These are phyloP conservation scores for Hylia prasina DNA, from an alignment of 2,113 vertebrate genomes.

Conservation along the genomic window DNA sequence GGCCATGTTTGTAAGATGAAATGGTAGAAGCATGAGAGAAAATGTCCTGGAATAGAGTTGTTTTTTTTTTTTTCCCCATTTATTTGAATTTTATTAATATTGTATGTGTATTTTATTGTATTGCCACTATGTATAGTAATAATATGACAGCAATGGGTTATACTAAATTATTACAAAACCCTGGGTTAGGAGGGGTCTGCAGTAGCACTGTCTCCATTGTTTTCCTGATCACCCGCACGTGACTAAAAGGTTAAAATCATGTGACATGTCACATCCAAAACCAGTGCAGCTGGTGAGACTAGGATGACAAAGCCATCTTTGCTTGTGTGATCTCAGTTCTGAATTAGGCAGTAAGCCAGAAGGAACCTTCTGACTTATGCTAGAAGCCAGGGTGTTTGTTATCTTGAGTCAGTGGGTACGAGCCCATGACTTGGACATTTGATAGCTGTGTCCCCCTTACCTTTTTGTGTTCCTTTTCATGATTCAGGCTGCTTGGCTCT, in stretches of 20 bases:
- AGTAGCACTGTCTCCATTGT: neutral
- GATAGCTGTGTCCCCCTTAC: neutral
- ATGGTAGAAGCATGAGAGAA: neutral
- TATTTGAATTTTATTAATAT: neutral
- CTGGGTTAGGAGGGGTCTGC: neutral
- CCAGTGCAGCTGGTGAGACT: neutral
- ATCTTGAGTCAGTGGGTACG: accelerated
- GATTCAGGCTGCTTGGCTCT: neutral
- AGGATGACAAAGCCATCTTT: neutral
- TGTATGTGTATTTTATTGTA: neutral
- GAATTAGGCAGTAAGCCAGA: neutral
- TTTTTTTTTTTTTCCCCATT: neutral
- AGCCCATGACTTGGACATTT: neutral
- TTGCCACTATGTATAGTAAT: neutral
- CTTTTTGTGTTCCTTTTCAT: neutral
- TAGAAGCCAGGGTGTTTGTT: neutral
- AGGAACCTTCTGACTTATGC: neutral
- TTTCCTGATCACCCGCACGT: neutral
- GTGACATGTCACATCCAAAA: neutral
- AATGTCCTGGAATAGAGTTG: neutral
- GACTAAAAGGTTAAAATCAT: neutral
- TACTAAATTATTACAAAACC: neutral
- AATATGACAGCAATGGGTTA: neutral
- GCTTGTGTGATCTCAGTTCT: neutral
- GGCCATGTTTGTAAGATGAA: neutral